These are phyloP conservation scores for Isotomurus palustris DNA, from an alignment of 2,888 invertebrate species.

Conservation along the genomic window DNA sequence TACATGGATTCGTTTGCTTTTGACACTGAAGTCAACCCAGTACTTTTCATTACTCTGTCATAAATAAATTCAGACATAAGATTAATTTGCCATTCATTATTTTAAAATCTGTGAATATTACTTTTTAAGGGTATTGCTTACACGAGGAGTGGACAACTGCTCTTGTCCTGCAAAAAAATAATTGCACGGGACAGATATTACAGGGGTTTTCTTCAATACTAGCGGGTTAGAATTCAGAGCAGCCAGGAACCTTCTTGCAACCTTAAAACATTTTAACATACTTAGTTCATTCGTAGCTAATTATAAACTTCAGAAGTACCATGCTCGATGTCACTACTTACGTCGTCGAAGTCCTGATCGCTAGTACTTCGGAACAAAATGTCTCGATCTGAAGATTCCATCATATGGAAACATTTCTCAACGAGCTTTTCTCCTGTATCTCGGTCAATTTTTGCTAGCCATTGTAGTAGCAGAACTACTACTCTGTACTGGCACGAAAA, in stretches of 20 bases:
- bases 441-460: constrained; percentile 9
- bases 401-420: constrained; percentile 8
- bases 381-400: constrained; percentile 1
- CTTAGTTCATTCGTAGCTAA: too few relatives aligned
- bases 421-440: neutral
- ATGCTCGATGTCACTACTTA: too few relatives aligned
- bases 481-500: constrained; percentile 20
- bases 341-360: constrained; percentile 1
- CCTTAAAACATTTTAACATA: constrained; percentile 1
- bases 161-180: neutral
- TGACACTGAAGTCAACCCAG: constrained; percentile 27
- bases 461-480: constrained; percentile 6
- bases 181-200: neutral
- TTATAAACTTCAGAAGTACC: too few relatives aligned
- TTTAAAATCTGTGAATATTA: neutral
- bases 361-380: neutral
- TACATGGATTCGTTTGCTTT: constrained; percentile 17
- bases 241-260: constrained; percentile 17
- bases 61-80: constrained; percentile 11
- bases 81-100: constrained; percentile 2
- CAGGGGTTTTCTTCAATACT: constrained; percentile 1
- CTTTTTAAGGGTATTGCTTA: too few relatives aligned
- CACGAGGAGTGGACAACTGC: neutral
- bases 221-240: constrained; percentile 11
- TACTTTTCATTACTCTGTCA: constrained; percentile 14